Evolutionary conservation across 2,888 invertebrate species (phyloP).

Genomic region (Drosophila putrida): DNA sequence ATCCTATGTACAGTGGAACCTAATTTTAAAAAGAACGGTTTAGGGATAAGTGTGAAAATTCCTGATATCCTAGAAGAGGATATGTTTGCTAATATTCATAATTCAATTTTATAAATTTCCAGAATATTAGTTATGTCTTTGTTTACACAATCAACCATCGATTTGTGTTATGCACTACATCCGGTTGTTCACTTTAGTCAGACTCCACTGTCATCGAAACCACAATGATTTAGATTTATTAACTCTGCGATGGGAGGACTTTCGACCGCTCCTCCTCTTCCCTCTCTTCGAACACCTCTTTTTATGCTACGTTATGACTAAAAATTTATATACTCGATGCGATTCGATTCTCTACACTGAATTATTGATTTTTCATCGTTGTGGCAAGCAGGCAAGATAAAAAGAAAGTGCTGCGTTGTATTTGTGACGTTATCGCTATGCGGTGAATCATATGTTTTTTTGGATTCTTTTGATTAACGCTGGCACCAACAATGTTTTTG

Average conservation of each 20-base stretch:
- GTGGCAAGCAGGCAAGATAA: slow-evolving; percentile 34
- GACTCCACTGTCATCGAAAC: neutral
- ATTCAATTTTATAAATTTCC: too few relatives aligned
- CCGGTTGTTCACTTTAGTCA: too few relatives aligned
- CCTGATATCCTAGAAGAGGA: too few relatives aligned
- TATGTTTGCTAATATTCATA: too few relatives aligned
- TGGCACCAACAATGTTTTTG: neutral
- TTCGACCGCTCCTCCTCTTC: neutral
- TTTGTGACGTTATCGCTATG: neutral
- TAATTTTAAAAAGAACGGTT: too few relatives aligned
- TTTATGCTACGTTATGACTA: slow-evolving; percentile 18
- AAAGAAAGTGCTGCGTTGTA: slow-evolving; percentile 72
- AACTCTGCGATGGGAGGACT: neutral
- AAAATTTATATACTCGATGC: slow-evolving; percentile 35
- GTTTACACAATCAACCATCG: too few relatives aligned
- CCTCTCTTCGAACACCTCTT: slow-evolving; percentile 23
- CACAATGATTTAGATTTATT: slow-evolving; percentile 4
- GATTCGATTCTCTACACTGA: slow-evolving; percentile 40
- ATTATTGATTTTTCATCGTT: slow-evolving; percentile 70
- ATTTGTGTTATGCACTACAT: too few relatives aligned
- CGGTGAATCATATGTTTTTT: neutral
- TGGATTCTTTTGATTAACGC: neutral
- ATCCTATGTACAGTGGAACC: too few relatives aligned
- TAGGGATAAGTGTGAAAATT: too few relatives aligned
- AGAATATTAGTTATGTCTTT: too few relatives aligned